phyloP scores from a whole-genome alignment of 2,888 invertebrate species.

The Eupithecia subfuscata region DNA sequence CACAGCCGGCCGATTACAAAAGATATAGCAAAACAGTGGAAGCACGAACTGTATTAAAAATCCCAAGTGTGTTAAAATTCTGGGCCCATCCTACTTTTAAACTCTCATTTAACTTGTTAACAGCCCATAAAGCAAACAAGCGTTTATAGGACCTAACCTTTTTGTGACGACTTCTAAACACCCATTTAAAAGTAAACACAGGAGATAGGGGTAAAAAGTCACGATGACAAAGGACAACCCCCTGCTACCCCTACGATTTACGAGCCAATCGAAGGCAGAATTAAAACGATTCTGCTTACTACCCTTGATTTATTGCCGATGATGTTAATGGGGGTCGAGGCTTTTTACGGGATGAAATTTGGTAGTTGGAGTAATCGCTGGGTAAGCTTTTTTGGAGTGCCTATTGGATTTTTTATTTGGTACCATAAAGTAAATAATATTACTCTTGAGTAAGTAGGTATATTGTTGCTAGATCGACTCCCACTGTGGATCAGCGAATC shows the following conservation, averaged over 20 bases:
- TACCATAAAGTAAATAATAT: too few species aligned
- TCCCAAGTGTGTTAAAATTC: neutral
- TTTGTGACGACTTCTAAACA: slow-evolving; percentile 16
- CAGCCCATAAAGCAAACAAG: slow-evolving; percentile 12
- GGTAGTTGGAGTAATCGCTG: slow-evolving; percentile 24
- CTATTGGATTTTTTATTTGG: slow-evolving; percentile 12
- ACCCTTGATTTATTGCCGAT: slow-evolving; percentile 42
- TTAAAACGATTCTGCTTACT: slow-evolving; percentile 42
- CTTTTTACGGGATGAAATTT: slow-evolving; percentile 27
- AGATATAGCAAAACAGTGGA: neutral
- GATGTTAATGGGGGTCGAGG: slow-evolving; percentile 33
- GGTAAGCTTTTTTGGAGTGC: neutral
- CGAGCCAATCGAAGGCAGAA: slow-evolving; percentile 43
- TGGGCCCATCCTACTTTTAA: neutral
- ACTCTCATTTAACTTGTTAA: neutral
- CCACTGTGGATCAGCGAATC: too few species aligned
- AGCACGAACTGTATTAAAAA: neutral
- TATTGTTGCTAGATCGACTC: too few species aligned
- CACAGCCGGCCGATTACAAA: too few species aligned
- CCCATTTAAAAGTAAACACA: slow-evolving; percentile 31
- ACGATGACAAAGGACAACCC: slow-evolving; percentile 24
- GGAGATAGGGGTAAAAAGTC: slow-evolving; percentile 27
- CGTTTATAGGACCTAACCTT: slow-evolving; percentile 13
- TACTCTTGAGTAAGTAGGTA: too few species aligned
- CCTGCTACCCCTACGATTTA: slow-evolving; percentile 40